These are phyloP conservation scores for Psittacus erithacus DNA, from an alignment of 2,113 vertebrate genomes.

Conservation along the genomic window DNA sequence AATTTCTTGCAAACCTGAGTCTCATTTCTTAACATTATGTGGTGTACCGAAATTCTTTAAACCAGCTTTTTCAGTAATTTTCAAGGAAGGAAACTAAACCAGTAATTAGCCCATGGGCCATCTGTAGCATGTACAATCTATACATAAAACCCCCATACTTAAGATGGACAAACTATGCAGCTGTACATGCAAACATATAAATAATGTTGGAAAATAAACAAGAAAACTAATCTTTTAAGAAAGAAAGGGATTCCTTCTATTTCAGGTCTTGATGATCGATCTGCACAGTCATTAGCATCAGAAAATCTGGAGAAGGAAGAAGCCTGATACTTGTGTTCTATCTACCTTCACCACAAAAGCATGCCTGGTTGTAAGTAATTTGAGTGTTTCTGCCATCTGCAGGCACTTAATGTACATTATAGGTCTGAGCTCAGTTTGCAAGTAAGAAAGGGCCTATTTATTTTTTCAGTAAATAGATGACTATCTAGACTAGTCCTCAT, in stretches of 20 bases:
- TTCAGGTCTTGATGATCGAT: not conserved
- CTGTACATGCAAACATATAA: not conserved
- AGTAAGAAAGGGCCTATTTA: constrained; percentile 36
- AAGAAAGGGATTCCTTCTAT: not conserved
- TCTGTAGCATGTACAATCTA: not conserved
- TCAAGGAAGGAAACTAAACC: not conserved
- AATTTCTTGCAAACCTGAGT: not conserved
- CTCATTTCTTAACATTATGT: not conserved
- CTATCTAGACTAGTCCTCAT: constrained; percentile 54
- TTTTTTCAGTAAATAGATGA: constrained; percentile 41
- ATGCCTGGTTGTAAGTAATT: not conserved
- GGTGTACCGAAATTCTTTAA: not conserved
- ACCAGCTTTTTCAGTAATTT: not conserved
- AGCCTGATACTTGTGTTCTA: not conserved
- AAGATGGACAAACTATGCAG: not conserved
- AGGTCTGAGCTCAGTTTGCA: not conserved
- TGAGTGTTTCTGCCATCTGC: constrained; percentile 68
- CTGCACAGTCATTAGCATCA: not conserved
- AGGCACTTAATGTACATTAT: constrained; percentile 44
- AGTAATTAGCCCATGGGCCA: not conserved
- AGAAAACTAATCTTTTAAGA: not conserved
- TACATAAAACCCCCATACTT: rapidly evolving
- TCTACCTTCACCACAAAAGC: not conserved
- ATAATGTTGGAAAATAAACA: not conserved
- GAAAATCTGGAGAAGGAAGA: not conserved